These are phyloP conservation scores for Rhinogobio ventralis DNA, from an alignment of 2,797 vertebrate species.

Conservation along the genomic window DNA sequence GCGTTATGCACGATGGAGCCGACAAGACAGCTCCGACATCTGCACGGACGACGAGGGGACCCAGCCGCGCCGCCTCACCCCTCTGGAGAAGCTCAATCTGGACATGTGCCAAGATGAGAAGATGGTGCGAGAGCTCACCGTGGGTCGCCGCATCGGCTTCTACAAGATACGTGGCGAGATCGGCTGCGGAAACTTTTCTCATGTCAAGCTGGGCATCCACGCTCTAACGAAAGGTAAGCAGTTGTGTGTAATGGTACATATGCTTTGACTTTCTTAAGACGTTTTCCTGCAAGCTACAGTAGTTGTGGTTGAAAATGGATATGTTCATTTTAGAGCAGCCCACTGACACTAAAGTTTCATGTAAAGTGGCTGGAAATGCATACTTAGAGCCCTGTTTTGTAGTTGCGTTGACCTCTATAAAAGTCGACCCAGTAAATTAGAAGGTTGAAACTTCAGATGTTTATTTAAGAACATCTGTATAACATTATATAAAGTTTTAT, in stretches of 20 bases:
- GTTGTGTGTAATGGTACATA: neutral
- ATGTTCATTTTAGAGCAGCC: neutral
- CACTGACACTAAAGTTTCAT: neutral
- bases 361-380: neutral
- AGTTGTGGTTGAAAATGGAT: neutral
- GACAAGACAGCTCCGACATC: conserved; percentile 86
- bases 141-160: conserved; percentile 94
- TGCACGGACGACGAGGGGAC: conserved; percentile 81
- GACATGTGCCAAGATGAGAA: conserved; percentile 96
- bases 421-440: neutral
- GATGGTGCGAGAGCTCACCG: conserved; percentile 90
- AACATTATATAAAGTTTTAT: neutral
- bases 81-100: conserved; percentile 90
- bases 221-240: conserved; percentile 92
- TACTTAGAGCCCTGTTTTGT: neutral
- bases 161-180: conserved; percentile 95
- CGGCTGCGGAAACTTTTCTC: conserved; percentile 96
- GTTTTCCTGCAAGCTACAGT: neutral
- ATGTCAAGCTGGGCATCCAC: conserved; percentile 96
- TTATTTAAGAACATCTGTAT: neutral
- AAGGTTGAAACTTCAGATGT: neutral
- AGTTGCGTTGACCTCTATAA: neutral
- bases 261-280: neutral
- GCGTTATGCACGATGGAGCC: conserved; percentile 79
- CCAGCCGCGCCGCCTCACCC: conserved; percentile 81